Base-by-base conservation (phyloP, 1,140 invertebrate species). In the Telenomus remus region DNA sequence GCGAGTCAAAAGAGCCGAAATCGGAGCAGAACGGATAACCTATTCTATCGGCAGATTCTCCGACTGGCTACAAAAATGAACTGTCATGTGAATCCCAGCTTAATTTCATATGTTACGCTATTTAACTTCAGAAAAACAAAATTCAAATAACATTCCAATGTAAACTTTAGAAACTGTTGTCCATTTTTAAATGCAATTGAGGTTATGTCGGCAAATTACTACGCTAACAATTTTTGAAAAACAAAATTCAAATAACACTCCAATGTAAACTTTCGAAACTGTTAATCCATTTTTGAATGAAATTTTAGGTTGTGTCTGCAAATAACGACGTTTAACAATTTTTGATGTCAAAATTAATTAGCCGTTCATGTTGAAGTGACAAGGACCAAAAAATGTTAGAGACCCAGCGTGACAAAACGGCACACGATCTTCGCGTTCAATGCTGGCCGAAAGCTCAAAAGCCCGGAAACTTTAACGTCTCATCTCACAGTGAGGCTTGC, bases 391-490 rank as follows among this genome's bases (percentile, higher is more conserved):
- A 34, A 73, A 76, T 66, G 61, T 42, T 57, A 27, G 19, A 27
- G 19, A n/a, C 73, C n/a, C 69, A 73, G 73, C 73, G 42, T 66
- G 69, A 76, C 33, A 48, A 69, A 74, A 65, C 66, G 55, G 63
- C n/a, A n/a, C 53, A 60, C 71, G 76, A 72, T 79, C 73, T 61
- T 74, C 57, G 51, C 51, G 48, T 51, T 76, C 68, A 74, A 55
- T 72, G 68, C 61, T 64, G 13, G 19, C 49, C 56, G 66, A 66
- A 82, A 84, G 75, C 74, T 84, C 81, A 85, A 83, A 84, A 84
- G 82, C 74, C 79, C 76, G 83, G 80, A 84, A 85, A 84, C 79
- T 76, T 71, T 54, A 68, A 68, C 66, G 73, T 83, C 79, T 81
- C 82, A 72, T 79, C 79, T 74, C 49, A n/a, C 37, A 27, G 37